These are phyloP conservation scores for Hydrochoerus hydrochaeris DNA, from an alignment of 2,113 vertebrate species.

Conservation along the genomic window DNA sequence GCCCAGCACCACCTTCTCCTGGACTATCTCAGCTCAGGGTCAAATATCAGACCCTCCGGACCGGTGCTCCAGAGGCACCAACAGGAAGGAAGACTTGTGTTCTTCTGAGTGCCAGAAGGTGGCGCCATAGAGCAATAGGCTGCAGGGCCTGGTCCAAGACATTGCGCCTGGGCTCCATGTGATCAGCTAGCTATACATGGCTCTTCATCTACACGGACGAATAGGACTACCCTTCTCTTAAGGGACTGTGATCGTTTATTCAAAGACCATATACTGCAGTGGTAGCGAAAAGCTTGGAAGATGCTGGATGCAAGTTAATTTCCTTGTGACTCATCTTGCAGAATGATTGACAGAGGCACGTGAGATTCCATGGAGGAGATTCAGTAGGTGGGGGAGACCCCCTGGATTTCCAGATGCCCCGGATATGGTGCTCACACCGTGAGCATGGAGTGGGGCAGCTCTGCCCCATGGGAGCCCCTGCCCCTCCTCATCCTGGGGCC, in stretches of 20 bases:
- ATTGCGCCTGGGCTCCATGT: rapidly evolving
- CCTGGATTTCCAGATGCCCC: background rate
- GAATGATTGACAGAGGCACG: background rate
- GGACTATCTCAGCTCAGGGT: background rate
- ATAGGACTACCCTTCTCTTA: background rate
- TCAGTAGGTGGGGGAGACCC: too few relatives aligned
- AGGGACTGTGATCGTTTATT: background rate
- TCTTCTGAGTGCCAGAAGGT: rapidly evolving
- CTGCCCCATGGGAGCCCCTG: rapidly evolving
- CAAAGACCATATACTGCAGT: background rate
- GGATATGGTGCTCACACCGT: too few relatives aligned
- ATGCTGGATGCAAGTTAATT: background rate
- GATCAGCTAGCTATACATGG: background rate
- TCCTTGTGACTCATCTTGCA: background rate
- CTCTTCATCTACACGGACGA: background rate
- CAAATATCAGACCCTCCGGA: background rate
- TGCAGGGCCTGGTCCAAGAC: rapidly evolving
- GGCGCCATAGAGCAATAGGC: rapidly evolving
- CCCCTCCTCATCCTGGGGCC: background rate
- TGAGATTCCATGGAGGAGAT: background rate
- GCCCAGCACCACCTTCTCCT: background rate
- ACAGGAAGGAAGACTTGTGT: background rate
- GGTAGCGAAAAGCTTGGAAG: background rate
- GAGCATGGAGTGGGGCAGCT: rapidly evolving
- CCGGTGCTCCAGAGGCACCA: rapidly evolving